Conservation (phyloP, 2,113 vertebrate genomes). For the Seriola aureovittata region DNA sequence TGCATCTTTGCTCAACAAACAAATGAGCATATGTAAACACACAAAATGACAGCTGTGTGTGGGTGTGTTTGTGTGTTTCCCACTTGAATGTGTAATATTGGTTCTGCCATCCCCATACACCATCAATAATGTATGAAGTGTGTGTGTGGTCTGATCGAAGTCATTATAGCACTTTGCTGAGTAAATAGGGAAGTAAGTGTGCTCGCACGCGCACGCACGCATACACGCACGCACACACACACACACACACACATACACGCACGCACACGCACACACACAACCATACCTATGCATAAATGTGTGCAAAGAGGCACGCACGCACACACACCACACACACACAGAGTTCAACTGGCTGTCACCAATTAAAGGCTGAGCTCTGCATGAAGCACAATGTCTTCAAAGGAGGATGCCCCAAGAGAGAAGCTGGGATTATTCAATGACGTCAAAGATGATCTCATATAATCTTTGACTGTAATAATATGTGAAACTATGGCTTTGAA, state of each 20-base stretch:
- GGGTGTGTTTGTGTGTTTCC: constrained; percentile 28
- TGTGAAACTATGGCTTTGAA: constrained; percentile 11
- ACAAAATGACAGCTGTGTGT: constrained; percentile 50
- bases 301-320: background rate
- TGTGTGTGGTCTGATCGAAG: constrained; percentile 60
- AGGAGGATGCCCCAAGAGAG: constrained; percentile 31
- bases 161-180: constrained; percentile 48
- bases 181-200: constrained; percentile 49
- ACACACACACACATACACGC: constrained; percentile 20
- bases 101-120: constrained; percentile 29
- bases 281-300: constrained; percentile 3
- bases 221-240: constrained; percentile 1
- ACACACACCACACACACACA: background rate
- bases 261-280: background rate
- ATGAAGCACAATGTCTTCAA: constrained; percentile 36
- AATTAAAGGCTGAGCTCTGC: constrained; percentile 48
- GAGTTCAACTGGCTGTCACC: constrained; percentile 21
- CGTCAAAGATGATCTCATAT: background rate
- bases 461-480: constrained; percentile 13
- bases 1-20: constrained; percentile 57
- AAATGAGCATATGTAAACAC: constrained; percentile 40
- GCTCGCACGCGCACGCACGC: background rate
- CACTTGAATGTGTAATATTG: constrained; percentile 42
- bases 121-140: constrained; percentile 69
- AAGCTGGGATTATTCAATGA: constrained; percentile 6